These are phyloP conservation scores for Leptura quadrifasciata DNA, from an alignment of 2,888 invertebrate genomes.

Conservation along the genomic window DNA sequence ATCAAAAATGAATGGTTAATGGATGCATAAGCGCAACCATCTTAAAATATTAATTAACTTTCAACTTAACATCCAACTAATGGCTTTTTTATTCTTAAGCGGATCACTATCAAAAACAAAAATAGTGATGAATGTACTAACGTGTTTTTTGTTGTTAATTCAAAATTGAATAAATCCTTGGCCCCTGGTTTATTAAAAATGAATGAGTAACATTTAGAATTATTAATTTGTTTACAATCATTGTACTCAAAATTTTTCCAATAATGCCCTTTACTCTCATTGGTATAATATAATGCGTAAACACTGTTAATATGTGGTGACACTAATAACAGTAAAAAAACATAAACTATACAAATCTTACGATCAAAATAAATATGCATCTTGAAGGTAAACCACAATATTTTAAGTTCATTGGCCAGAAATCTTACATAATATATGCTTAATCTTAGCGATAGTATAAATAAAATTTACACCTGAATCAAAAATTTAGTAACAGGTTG, in stretches of 20 bases:
- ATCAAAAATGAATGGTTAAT: no score
- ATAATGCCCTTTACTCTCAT: not conserved
- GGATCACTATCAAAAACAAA: not conserved
- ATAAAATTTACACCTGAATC: constrained; percentile 21
- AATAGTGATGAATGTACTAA: not conserved
- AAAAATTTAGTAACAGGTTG: constrained; percentile 36
- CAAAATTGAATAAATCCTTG: not conserved
- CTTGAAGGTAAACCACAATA: constrained; percentile 34
- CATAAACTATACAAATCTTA: not conserved
- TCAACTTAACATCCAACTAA: not conserved
- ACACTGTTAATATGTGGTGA: not conserved
- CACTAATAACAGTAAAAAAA: not conserved
- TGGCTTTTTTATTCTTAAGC: not conserved
- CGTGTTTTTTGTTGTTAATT: not conserved
- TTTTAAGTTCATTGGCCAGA: constrained; percentile 33
- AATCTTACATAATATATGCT: constrained; percentile 32
- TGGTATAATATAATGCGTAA: not conserved
- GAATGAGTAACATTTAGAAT: not conserved
- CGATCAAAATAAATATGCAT: constrained; percentile 12
- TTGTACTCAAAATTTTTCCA: not conserved
- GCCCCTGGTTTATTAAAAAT: not conserved
- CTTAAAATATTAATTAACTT: not conserved
- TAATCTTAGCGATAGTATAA: not conserved
- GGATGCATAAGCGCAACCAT: not conserved
- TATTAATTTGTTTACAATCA: not conserved